Evolutionary conservation across 2,113 vertebrate species (phyloP).

Genomic region (Bubalus kerabau): DNA sequence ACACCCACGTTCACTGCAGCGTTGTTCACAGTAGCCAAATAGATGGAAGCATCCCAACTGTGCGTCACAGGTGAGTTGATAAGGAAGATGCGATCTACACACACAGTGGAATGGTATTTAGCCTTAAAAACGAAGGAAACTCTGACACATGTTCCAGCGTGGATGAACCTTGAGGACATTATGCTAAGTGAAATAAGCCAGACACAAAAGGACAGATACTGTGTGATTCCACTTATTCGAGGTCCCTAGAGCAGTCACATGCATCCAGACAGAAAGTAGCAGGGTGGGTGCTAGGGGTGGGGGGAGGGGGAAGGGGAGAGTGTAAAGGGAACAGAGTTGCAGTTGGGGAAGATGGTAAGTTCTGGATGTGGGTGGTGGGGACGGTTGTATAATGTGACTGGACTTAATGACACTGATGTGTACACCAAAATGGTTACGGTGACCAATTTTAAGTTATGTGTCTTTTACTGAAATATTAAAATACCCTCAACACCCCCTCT

Average conservation of each 20-base stretch:
- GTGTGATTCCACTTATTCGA: neutral
- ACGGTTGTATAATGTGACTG: neutral
- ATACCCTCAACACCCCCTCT: neutral
- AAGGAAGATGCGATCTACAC: too few species aligned
- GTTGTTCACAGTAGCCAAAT: neutral
- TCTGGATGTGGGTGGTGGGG: neutral
- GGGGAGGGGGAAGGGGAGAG: too few species aligned
- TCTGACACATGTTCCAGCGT: neutral
- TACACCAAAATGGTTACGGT: neutral
- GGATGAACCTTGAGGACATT: neutral
- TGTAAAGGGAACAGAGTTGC: neutral
- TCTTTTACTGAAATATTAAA: neutral
- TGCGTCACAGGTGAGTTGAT: accelerated
- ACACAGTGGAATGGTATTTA: neutral
- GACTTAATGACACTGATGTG: neutral
- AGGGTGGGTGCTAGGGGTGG: neutral
- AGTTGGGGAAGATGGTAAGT: neutral
- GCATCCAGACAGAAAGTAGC: neutral
- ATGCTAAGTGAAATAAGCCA: neutral
- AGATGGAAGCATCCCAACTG: neutral
- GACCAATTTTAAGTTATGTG: neutral
- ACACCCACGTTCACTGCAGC: accelerated
- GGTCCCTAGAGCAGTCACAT: neutral
- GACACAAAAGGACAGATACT: neutral
- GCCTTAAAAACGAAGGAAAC: neutral